These are phyloP conservation scores for Choristoneura fumiferana DNA, from an alignment of 1,140 invertebrate genomes.

Conservation along the genomic window DNA sequence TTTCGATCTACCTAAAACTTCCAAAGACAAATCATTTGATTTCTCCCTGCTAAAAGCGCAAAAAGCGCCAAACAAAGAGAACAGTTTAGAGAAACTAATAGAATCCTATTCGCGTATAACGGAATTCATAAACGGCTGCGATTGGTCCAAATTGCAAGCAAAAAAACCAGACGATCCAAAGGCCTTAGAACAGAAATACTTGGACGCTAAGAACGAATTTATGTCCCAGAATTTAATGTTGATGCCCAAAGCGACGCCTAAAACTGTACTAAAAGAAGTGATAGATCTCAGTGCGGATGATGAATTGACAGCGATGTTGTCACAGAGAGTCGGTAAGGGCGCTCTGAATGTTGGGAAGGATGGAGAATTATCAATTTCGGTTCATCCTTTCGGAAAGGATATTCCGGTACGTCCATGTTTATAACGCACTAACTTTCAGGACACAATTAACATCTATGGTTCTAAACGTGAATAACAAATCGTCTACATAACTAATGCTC, in stretches of 20 bases:
- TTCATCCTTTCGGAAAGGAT: constrained; percentile 58
- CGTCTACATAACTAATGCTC: background rate
- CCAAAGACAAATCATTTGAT: constrained; percentile 66
- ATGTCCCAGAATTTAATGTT: constrained; percentile 72
- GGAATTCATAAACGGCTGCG: constrained; percentile 74
- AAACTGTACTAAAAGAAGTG: constrained; percentile 59
- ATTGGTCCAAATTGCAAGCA: constrained; percentile 62
- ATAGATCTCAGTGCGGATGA: constrained; percentile 72
- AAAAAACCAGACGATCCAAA: constrained; percentile 58
- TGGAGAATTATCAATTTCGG: constrained; percentile 66
- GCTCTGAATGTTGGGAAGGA: constrained; percentile 64
- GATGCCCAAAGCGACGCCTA: constrained; percentile 63
- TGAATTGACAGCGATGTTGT: constrained; percentile 55
- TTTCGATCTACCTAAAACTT: constrained; percentile 64
- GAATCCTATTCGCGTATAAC: constrained; percentile 72
- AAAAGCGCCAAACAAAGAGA: constrained; percentile 51
- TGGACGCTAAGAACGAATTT: constrained; percentile 74
- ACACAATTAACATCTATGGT: background rate
- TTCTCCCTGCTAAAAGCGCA: constrained; percentile 59
- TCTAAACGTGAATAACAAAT: background rate
- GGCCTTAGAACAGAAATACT: constrained; percentile 69
- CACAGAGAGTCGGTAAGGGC: constrained; percentile 56
- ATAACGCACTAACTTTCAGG: constrained; percentile 31
- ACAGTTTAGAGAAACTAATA: constrained; percentile 67
- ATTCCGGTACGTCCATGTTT: constrained; percentile 55